Evolutionary conservation across 2,113 vertebrate species (phyloP), one percentile per base, ranked within the genome.

Genomic region (Oreochromis tanganicae): DNA sequence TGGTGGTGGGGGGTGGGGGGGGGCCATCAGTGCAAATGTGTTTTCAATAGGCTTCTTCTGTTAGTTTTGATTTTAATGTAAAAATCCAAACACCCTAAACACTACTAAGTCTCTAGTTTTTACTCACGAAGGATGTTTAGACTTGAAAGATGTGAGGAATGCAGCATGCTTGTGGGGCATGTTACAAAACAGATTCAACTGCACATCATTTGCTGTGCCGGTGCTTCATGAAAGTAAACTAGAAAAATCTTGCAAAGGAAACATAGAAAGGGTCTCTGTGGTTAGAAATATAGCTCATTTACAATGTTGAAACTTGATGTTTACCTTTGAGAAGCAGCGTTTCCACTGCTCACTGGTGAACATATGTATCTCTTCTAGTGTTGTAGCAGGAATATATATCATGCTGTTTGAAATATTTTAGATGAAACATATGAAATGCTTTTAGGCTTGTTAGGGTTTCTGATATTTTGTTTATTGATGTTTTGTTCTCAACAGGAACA

Each of bases 401-500:
- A 85, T 86, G 86, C 61, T 88, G 73, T 85, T 85, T 87, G 82
- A 91, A 79, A 71, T 38, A 21, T 71, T 34, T 59, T 50, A 63
- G 41, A 68, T 90, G 43, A 86, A 82, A 82, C 79, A 88, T 66
- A 75, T 57, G 36, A 86, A 14, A 34, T 57, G 79, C 61, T 89
- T 86, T 90, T 81, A 82, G 89, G 75, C 75, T 56, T 88, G 16
- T 85, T 82, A 84, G 50, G 19, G 29, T 85, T 27, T 73, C 54
- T 54, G 50, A 86, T 56, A 36, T 78, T 68, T 54, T 87, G 79
- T 85, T 85, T 81, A 83, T 80, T 81, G 55, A 29, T 59, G 46
- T 78, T 80, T 86, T 32, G 7, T 29, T 93, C 61, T 83, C 66
- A 29, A 7, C n/a, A 2, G n/a, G 2, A 82, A 84, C 80, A 80